Conservation (phyloP, 2,888 invertebrate genomes). For the Pollenia griseotomentosa region DNA sequence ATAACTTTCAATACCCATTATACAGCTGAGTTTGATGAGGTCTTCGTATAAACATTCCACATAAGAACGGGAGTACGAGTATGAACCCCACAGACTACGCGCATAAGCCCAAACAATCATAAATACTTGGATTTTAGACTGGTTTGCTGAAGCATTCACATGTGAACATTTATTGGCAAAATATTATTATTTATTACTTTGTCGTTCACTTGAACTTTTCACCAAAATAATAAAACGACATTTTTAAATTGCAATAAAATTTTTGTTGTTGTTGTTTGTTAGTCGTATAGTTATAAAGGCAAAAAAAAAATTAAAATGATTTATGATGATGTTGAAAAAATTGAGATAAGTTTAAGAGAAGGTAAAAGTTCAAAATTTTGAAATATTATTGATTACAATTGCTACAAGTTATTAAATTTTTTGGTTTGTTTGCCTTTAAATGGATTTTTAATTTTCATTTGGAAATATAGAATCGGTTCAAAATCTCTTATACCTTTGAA, state of each 20-base stretch:
- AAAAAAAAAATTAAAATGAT: constrained; percentile 70
- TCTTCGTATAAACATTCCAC: neutral
- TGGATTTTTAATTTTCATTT: no score
- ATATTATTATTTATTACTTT: constrained; percentile 83
- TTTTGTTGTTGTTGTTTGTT: constrained; percentile 74
- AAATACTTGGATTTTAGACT: constrained; percentile 34
- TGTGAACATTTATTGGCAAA: constrained; percentile 82
- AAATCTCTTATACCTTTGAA: no score
- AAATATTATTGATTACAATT: neutral
- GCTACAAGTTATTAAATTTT: neutral
- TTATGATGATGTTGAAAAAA: constrained; percentile 61
- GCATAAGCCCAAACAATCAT: constrained; percentile 1
- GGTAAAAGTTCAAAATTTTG: neutral
- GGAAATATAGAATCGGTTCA: no score
- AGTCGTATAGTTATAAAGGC: constrained; percentile 58
- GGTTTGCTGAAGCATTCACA: constrained; percentile 77
- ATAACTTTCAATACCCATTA: constrained; percentile 35
- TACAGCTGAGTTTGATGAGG: constrained; percentile 40
- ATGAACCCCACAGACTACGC: constrained; percentile 3
- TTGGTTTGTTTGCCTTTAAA: no score
- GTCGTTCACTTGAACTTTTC: constrained; percentile 81
- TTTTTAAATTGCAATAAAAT: constrained; percentile 77
- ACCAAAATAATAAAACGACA: constrained; percentile 77
- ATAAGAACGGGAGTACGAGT: neutral
- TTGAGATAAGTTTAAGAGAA: constrained; percentile 21